Conservation (phyloP, 2,888 invertebrate species). For the Ectemnius continuus region DNA sequence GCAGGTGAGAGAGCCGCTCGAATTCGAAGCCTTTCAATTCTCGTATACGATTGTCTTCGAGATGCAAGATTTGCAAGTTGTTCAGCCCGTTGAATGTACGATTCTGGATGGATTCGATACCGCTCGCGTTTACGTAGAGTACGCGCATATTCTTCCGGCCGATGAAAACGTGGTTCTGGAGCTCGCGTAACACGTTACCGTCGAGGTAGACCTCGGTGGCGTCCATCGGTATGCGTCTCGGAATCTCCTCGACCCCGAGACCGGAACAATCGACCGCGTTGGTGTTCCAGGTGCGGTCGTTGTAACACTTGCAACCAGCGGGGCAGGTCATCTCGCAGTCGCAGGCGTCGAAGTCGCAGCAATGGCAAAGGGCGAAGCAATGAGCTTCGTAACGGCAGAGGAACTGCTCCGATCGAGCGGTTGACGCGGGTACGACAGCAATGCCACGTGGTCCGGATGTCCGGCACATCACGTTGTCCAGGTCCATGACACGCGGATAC, state of each 20-base stretch:
- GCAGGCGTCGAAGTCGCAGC: slow-evolving; percentile 97
- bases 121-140: slow-evolving; percentile 91
- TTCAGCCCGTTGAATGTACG: slow-evolving; percentile 93
- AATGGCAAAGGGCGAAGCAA: slow-evolving; percentile 96
- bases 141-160: slow-evolving; percentile 93
- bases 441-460: slow-evolving; percentile 91
- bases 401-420: slow-evolving; percentile 90
- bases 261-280: slow-evolving; percentile 95
- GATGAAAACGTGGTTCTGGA: slow-evolving; percentile 93
- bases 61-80: slow-evolving; percentile 87
- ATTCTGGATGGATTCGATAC: slow-evolving; percentile 91
- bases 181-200: slow-evolving; percentile 90
- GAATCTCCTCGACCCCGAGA: slow-evolving; percentile 87
- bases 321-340: slow-evolving; percentile 99
- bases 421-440: slow-evolving; percentile 87
- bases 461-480: slow-evolving; percentile 92
- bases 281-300: slow-evolving; percentile 95
- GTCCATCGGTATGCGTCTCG: slow-evolving; percentile 94
- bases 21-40: slow-evolving; percentile 92
- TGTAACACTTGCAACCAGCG: slow-evolving; percentile 94
- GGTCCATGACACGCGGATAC: slow-evolving; percentile 92
- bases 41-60: slow-evolving; percentile 90
- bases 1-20: slow-evolving; percentile 87
- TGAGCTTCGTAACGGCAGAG: slow-evolving; percentile 95
- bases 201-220: slow-evolving; percentile 95